Percentiles rank a stretch among this genome's conserved stretches.
phyloP scores from a whole-genome alignment of 1,140 invertebrate genomes.

The Oryctes rhinoceros region DNA sequence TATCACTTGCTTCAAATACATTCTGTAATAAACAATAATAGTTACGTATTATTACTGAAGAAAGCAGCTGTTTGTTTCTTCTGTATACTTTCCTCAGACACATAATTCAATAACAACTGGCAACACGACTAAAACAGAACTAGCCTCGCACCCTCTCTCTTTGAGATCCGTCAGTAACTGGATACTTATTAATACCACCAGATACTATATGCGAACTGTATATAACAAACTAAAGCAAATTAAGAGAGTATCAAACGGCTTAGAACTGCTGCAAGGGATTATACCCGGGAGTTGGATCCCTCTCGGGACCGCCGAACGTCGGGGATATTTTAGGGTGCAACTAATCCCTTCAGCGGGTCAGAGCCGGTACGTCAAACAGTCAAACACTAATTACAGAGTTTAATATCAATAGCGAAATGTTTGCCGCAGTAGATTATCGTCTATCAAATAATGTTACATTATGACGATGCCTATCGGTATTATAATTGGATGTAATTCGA shows the following conservation, averaged over 20 bases:
- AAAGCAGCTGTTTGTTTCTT: no score
- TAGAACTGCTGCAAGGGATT: background rate
- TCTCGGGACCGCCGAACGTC: background rate
- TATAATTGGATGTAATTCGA: background rate
- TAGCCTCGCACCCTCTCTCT: no score
- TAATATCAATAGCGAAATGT: constrained; percentile 30
- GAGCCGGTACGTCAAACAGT: constrained; percentile 14
- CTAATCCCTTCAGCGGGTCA: constrained; percentile 4
- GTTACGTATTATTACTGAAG: no score
- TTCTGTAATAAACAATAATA: no score
- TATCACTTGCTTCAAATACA: no score
- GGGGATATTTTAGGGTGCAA: constrained; percentile 18
- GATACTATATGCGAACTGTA: background rate
- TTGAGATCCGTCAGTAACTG: no score
- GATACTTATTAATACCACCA: no score
- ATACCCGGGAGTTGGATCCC: background rate
- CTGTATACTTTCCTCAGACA: no score
- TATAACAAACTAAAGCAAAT: constrained; percentile 3
- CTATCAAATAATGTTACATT: constrained; percentile 21
- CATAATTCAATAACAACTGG: no score
- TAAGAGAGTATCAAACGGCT: constrained; percentile 26
- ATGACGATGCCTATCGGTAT: background rate
- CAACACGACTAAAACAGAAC: no score
- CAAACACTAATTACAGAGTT: constrained; percentile 32
- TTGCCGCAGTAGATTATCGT: background rate